Percentiles rank a stretch among this genome's conserved stretches.
phyloP scores from a whole-genome alignment of 2,888 invertebrate genomes.

The Glyphotaelius pellucidus region DNA sequence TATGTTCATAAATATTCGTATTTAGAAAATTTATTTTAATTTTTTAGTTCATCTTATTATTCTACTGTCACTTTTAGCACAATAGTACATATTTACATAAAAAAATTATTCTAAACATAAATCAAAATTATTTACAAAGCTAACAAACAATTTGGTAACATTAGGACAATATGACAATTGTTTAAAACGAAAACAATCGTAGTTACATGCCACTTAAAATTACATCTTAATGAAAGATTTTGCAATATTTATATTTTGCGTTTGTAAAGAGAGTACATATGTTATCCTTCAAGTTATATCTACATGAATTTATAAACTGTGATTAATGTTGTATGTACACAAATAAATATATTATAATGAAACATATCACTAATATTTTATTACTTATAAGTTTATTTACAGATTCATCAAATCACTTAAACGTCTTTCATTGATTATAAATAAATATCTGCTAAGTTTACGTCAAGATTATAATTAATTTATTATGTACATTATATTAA shows the following conservation, averaged over 20 bases:
- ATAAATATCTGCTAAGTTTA: background rate
- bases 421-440: constrained; percentile 61
- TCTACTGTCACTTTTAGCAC: too few relatives aligned
- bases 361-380: background rate
- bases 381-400: background rate
- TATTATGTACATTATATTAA: constrained; percentile 4
- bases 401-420: constrained; percentile 59
- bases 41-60: too few relatives aligned
- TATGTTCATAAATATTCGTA: too few relatives aligned
- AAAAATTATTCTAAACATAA: background rate
- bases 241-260: background rate
- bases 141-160: background rate
- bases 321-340: background rate
- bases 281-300: background rate
- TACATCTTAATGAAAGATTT: background rate
- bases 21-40: background rate
- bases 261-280: background rate
- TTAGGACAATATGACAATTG: background rate
- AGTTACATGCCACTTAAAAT: background rate
- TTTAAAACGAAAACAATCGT: background rate
- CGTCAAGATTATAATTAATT: background rate
- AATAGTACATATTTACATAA: background rate
- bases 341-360: background rate
- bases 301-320: background rate
- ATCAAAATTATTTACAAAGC: background rate